Percentiles rank a stretch among this genome's conserved stretches.
Evolutionary conservation across 2,888 invertebrate species (phyloP).

Genomic region (Cryptocephalus primarius): DNA sequence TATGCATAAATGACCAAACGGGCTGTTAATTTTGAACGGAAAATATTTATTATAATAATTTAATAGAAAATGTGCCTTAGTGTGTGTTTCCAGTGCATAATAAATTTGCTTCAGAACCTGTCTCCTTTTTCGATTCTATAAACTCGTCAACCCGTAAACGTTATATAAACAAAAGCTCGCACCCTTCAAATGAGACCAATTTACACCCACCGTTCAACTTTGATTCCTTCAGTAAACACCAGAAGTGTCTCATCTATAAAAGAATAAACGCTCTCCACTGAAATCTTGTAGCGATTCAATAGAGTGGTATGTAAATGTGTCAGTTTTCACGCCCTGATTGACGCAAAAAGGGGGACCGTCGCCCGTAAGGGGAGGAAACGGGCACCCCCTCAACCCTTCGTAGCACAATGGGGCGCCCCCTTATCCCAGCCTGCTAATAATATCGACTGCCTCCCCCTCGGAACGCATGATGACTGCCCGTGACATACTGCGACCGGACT

Average conservation of each 20-base stretch:
- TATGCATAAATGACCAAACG: too few species aligned
- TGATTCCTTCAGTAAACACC: conserved; percentile 9
- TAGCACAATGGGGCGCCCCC: conserved; percentile 2
- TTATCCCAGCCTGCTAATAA: too few species aligned
- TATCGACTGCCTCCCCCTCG: conserved; percentile 2
- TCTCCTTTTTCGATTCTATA: too few species aligned
- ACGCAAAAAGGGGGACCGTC: conserved; percentile 22
- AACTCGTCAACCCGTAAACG: too few species aligned
- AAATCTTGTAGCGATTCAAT: conserved; percentile 28
- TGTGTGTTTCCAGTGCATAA: too few species aligned
- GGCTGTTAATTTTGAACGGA: too few species aligned
- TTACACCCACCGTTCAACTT: conserved; percentile 1
- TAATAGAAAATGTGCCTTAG: too few species aligned
- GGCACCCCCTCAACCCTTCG: not conserved
- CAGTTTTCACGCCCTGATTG: conserved; percentile 38
- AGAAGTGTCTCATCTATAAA: conserved; percentile 9
- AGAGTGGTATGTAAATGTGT: conserved; percentile 38
- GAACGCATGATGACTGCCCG: conserved; percentile 24
- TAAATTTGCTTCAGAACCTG: too few species aligned
- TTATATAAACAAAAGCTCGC: too few species aligned
- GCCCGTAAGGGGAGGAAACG: conserved; percentile 1
- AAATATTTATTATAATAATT: too few species aligned
- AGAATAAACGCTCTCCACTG: conserved; percentile 16
- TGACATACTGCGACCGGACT: conserved; percentile 27
- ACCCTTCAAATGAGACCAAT: not conserved